These are phyloP conservation scores for Aplocera efformata DNA, from an alignment of 2,888 invertebrate species.

Conservation along the genomic window DNA sequence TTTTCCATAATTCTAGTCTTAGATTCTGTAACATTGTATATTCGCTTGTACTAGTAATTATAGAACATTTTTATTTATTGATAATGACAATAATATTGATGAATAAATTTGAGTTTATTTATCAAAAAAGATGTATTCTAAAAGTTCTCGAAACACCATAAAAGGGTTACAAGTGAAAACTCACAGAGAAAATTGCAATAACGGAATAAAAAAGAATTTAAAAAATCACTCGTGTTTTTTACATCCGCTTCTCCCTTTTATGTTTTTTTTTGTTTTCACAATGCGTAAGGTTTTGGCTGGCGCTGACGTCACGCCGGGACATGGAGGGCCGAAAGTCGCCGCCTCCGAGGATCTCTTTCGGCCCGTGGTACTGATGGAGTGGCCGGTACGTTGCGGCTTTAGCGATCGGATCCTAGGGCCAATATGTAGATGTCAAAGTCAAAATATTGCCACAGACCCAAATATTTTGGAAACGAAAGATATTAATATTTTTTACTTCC, in stretches of 20 bases:
- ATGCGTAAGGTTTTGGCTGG: slow-evolving; percentile 66
- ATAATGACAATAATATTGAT: too few species aligned
- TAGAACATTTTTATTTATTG: too few species aligned
- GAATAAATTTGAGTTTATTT: too few species aligned
- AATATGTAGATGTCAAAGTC: background rate
- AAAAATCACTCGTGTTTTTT: slow-evolving; percentile 15
- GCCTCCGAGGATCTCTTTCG: slow-evolving; percentile 76
- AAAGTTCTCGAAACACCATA: too few species aligned
- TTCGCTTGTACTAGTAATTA: slow-evolving; percentile 7
- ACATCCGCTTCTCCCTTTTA: slow-evolving; percentile 32
- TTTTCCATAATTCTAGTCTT: slow-evolving; percentile 1
- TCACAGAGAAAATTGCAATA: too few species aligned
- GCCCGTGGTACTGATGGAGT: slow-evolving; percentile 70
- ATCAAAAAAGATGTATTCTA: too few species aligned
- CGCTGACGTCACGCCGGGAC: slow-evolving; percentile 54
- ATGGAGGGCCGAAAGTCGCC: slow-evolving; percentile 58
- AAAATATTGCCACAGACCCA: background rate
- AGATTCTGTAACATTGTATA: slow-evolving; percentile 4
- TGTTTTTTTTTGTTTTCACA: slow-evolving; percentile 35
- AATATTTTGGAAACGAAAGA: too few species aligned
- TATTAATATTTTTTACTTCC: background rate
- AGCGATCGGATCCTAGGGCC: slow-evolving; percentile 2
- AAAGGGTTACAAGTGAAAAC: too few species aligned
- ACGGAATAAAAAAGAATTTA: background rate
- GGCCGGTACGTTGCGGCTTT: slow-evolving; percentile 33